Conservation (phyloP, 1,140 invertebrate genomes). For the Drepana arcuata region DNA sequence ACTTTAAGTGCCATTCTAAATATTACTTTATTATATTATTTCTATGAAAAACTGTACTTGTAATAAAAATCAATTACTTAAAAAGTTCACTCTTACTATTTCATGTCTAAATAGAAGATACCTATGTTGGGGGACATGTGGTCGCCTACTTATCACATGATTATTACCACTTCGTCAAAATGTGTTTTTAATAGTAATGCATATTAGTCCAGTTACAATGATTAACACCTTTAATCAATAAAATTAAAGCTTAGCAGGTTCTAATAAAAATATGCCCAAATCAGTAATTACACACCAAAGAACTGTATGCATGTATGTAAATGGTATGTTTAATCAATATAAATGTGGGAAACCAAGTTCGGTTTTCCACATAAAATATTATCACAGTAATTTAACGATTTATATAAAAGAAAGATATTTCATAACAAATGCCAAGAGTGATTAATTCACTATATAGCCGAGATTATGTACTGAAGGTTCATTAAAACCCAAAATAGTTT, state of each 20-base stretch:
- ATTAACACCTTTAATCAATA: background rate
- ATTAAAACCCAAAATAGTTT: conserved; percentile 23
- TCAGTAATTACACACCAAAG: background rate
- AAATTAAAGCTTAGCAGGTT: background rate
- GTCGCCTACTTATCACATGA: background rate
- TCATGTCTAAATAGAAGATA: background rate
- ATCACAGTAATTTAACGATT: background rate
- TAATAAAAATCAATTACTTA: too few species aligned
- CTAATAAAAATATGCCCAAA: background rate
- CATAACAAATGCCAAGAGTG: too few species aligned
- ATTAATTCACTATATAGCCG: too few species aligned
- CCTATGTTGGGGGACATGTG: background rate
- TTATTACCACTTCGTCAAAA: too few species aligned
- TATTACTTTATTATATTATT: too few species aligned
- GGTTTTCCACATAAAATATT: background rate
- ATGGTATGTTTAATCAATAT: background rate
- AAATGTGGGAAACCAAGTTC: background rate
- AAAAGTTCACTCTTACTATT: background rate
- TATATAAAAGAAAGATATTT: background rate
- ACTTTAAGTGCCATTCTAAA: too few species aligned
- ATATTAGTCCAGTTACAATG: too few species aligned
- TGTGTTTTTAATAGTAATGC: too few species aligned
- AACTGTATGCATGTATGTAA: background rate
- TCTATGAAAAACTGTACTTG: too few species aligned
- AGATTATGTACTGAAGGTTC: too few species aligned